These are phyloP conservation scores for Epinephelus moara DNA, from an alignment of 2,113 vertebrate genomes.

Conservation along the genomic window DNA sequence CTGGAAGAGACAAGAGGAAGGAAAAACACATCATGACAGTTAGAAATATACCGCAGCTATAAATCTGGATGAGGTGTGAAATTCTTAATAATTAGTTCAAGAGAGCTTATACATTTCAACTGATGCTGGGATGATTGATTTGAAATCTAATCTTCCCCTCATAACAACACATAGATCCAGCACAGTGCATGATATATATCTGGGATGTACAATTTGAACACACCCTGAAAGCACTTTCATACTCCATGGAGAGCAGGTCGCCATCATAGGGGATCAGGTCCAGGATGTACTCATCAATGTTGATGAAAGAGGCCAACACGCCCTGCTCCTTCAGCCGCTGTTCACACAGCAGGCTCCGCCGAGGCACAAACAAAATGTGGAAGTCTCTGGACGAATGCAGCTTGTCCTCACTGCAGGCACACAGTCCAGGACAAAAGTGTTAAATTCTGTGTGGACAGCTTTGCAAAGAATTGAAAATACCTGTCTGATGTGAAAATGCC, in stretches of 20 bases:
- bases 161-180: not conserved
- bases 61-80: not conserved
- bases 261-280: slow-evolving; percentile 97
- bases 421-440: not conserved
- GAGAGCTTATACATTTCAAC: not conserved
- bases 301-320: slow-evolving; percentile 91
- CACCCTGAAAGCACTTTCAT: slow-evolving; percentile 94
- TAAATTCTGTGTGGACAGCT: not conserved
- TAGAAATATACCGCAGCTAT: not conserved
- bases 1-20: slow-evolving; percentile 71
- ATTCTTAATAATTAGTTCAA: not conserved
- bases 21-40: not conserved
- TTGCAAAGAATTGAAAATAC: not conserved
- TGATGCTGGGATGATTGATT: not conserved
- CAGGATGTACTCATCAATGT: slow-evolving; percentile 95
- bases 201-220: slow-evolving; percentile 17
- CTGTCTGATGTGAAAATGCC: not conserved
- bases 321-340: slow-evolving; percentile 96
- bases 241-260: slow-evolving; percentile 98
- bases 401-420: slow-evolving; percentile 89
- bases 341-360: slow-evolving; percentile 94
- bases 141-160: not conserved
- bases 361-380: slow-evolving; percentile 96
- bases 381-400: slow-evolving; percentile 90
- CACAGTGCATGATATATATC: not conserved